Evolutionary conservation across 37 sponge, comb jelly and placozoan genomes (phyloP), one percentile per base, ranked within the genome.

Genomic region (Ephydatia muelleri): DNA sequence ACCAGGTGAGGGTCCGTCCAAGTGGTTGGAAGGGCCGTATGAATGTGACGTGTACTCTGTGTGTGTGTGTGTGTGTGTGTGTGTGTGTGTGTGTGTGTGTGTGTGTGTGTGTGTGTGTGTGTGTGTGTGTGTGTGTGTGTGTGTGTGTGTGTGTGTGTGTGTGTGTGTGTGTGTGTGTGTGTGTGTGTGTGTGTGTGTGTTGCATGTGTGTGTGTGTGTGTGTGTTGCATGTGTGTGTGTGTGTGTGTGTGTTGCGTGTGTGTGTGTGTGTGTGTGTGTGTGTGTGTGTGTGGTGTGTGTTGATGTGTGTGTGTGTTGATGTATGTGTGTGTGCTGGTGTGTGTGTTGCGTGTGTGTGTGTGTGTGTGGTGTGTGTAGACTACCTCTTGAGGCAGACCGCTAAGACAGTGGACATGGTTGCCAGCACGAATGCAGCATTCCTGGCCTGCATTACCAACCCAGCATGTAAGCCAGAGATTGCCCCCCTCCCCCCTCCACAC

Each of bases 391-490:
- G 76, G 47, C 68, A 57, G 78, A 85, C 85, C 39, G 57, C 84
- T 11, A 68, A 36, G 5, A 67, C 73, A 14, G 23, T 92, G 77
- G 81, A 88, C 65, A 32, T 80, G 67, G 69, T 84, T 6, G 81
- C 82, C 72, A 75, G 30, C 39, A 65, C 77, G 36, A 80, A 81
- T 19, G 34, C 36, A 3, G 38, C 65, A 30, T 87, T 87, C 82
- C 77, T 79, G 32, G 67, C 80, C 32, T 87, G 87, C 77, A 84
- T 49, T 67, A 87, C 75, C 49, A 82, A 84, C 47, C 76, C 84
- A 12, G 73, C 81, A 68, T 84, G 87, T 91, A 73, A 38, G 72
- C 28, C n/a, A 30, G 36, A 21, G 0, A 6, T 34, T 25, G 5
- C 33, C 3, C 71, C 37, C 14, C 71, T 22, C 71, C 22, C 38